These are phyloP conservation scores for Cynopterus brachyotis DNA, from an alignment of 2,113 vertebrate genomes.

Conservation along the genomic window DNA sequence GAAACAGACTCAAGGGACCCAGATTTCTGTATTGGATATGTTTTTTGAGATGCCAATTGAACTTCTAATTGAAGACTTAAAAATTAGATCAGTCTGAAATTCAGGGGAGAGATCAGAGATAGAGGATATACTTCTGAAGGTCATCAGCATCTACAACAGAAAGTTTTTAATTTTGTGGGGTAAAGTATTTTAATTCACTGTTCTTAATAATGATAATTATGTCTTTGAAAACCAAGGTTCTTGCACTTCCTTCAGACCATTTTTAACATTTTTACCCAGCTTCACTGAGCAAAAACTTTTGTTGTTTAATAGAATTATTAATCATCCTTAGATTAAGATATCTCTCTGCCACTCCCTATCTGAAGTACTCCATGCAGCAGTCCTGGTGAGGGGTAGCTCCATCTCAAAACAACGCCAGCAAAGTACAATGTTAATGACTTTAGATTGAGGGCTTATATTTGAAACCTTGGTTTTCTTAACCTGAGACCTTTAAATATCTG, in stretches of 20 bases:
- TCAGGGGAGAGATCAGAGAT: background rate
- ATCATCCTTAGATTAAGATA: background rate
- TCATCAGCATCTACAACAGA: background rate
- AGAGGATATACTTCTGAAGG: background rate
- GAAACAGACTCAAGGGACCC: background rate
- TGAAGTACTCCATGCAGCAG: background rate
- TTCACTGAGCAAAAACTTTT: background rate
- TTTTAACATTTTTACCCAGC: background rate
- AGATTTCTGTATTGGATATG: background rate
- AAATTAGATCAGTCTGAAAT: background rate
- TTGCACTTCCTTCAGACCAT: background rate
- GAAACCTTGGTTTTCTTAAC: background rate
- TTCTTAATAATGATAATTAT: background rate
- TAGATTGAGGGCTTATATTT: background rate
- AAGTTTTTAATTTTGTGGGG: background rate
- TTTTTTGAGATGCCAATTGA: background rate
- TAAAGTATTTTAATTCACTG: background rate
- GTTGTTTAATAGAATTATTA: background rate
- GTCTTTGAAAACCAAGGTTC: constrained; percentile 12
- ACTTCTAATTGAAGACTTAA: background rate
- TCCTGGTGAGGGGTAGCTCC: background rate
- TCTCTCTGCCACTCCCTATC: background rate
- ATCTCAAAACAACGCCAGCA: background rate
- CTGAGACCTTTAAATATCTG: background rate
- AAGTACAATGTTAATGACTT: background rate